These are phyloP conservation scores for Lasioglossum leucozonium DNA, from an alignment of 2,888 invertebrate genomes.

Conservation along the genomic window DNA sequence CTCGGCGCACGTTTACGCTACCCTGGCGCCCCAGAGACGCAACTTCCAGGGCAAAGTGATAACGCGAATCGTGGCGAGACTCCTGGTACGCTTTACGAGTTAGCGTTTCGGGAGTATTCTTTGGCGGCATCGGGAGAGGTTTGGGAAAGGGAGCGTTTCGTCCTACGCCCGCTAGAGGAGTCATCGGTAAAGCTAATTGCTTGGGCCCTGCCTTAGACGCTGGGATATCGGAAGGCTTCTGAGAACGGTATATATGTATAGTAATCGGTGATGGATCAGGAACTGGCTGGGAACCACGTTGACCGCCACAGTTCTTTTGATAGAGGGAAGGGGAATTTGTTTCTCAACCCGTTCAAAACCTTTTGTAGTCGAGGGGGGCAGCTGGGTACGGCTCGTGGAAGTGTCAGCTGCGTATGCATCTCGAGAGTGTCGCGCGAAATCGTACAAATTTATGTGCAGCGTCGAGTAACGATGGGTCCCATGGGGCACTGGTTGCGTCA, in stretches of 20 bases:
- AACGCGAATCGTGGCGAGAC: not conserved
- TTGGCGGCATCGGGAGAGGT: too few species aligned
- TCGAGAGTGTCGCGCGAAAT: not conserved
- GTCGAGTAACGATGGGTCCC: constrained; percentile 9
- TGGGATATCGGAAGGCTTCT: too few species aligned
- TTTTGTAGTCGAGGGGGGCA: not conserved
- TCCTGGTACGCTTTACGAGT: not conserved
- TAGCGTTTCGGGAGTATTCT: not conserved
- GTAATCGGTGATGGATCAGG: too few species aligned
- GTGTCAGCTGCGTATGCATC: not conserved
- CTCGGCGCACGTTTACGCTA: not conserved
- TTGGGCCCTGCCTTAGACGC: too few species aligned
- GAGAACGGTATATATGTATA: too few species aligned
- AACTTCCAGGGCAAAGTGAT: not conserved
- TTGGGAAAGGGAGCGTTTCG: too few species aligned
- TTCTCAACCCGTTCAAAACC: not conserved
- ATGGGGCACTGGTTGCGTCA: constrained; percentile 27
- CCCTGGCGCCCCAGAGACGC: not conserved
- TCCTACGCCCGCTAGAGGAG: too few species aligned
- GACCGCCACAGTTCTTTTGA: not conserved
- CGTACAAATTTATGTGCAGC: constrained; percentile 25
- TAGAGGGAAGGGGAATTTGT: not conserved
- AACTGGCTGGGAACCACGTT: too few species aligned
- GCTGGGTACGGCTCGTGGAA: not conserved
- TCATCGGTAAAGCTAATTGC: too few species aligned